Evolutionary conservation across 1,140 invertebrate species (phyloP), one percentile per base, ranked within the genome.

Genomic region (Nasonia giraulti): DNA sequence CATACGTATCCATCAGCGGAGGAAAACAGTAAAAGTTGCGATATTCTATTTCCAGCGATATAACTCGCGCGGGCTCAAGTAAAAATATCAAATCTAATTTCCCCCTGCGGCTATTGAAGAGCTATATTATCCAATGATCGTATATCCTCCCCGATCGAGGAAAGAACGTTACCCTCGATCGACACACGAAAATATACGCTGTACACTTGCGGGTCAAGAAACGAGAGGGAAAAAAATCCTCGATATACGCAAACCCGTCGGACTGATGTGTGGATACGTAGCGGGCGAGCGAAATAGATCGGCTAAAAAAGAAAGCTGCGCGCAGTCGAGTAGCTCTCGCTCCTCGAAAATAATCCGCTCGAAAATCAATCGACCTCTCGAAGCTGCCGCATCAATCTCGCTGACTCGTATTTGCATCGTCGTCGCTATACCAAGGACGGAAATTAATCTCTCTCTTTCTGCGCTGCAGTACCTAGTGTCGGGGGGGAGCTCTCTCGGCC

Each of bases 391-490:
- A 68, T 20, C 6, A 10, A 79, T 68, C 77, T 27, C 17, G 20
- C 50, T 78, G 14, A 14, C 31, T 17, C 23, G 14, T 74, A 62
- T 62, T 62, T 62, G 55, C 55, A 62, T 62, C 55, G 20, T n/a
- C 20, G 55, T 17, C 55, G 55, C 17, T 55, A 27, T 27, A 5
- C 14, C 76, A 75, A 84, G 75, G 82, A 55, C 75, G 17, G 12
- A 71, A 77, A 78, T 83, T 78, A 83, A 83, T 83, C 74, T 82
- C 73, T 55, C 80, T 55, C 40, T n/a, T n/a, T n/a, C n/a, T 11
- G n/a, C 14, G 27, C 69, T 75, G 31, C 68, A n/a, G 17, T 7
- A 44, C 8, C 6, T 8, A 44, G 40, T 44, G 40, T 44, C 8
- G 40, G 2, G 33, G 33, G 33, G 40, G n/a, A 1, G 55, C 55